Evolutionary conservation across 2,113 vertebrate genomes (phyloP).

Genomic region (Sula dactylatra): DNA sequence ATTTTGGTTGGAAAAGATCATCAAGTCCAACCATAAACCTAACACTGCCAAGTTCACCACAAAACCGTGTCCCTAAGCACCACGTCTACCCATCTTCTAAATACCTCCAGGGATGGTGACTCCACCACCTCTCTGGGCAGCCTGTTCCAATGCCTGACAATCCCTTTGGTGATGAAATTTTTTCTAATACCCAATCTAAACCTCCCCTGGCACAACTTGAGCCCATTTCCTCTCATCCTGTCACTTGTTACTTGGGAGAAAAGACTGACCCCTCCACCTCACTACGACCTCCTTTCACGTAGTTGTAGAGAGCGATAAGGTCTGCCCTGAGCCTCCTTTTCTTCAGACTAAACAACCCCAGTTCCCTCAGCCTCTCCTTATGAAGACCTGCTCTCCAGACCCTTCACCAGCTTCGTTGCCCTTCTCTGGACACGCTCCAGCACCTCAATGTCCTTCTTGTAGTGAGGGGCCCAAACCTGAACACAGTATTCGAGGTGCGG

Average conservation of each 20-base stretch:
- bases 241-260: too few relatives aligned
- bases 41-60: background rate
- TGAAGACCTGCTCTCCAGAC: background rate
- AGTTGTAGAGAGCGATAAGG: too few relatives aligned
- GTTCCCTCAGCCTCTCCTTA: too few relatives aligned
- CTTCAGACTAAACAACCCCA: too few relatives aligned
- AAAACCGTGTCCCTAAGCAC: background rate
- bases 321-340: too few relatives aligned
- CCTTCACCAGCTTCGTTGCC: background rate
- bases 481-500: background rate
- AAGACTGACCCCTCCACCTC: too few relatives aligned
- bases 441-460: background rate
- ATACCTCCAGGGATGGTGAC: background rate
- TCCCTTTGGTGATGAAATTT: too few relatives aligned
- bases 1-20: background rate
- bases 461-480: background rate
- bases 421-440: background rate
- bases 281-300: too few relatives aligned
- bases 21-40: background rate
- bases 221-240: too few relatives aligned
- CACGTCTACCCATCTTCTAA: background rate
- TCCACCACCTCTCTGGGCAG: background rate
- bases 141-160: too few relatives aligned
- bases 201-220: too few relatives aligned
- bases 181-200: too few relatives aligned